These are phyloP conservation scores for Oncorhynchus gorbuscha DNA, from an alignment of 2,113 vertebrate species.

Conservation along the genomic window DNA sequence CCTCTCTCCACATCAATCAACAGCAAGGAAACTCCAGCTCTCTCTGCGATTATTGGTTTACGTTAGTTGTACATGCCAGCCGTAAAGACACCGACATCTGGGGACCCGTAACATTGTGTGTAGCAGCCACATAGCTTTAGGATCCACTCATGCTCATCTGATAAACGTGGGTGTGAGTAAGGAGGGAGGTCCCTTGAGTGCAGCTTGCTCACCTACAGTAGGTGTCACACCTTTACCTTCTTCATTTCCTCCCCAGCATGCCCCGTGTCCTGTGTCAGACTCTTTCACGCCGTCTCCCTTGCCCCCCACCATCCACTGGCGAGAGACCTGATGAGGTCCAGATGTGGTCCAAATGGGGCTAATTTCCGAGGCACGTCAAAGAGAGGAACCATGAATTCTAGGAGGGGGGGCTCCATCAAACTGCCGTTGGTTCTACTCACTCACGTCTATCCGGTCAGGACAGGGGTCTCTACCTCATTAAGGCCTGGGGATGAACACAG, in stretches of 20 bases:
- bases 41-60: constrained; percentile 8
- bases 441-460: constrained; percentile 8
- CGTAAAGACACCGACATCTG: neutral
- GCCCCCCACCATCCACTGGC: constrained; percentile 18
- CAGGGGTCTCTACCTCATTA: neutral
- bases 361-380: constrained; percentile 28
- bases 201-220: constrained; percentile 38
- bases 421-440: constrained; percentile 31
- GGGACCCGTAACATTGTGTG: neutral
- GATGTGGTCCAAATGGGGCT: constrained; percentile 67
- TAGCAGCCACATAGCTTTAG: constrained; percentile 1
- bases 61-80: neutral
- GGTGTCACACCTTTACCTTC: constrained; percentile 65
- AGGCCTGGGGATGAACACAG: neutral
- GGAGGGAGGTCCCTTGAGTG: constrained; percentile 30
- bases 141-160: constrained; percentile 33
- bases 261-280: constrained; percentile 46
- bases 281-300: constrained; percentile 45
- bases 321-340: constrained; percentile 61
- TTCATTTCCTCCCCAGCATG: constrained; percentile 57
- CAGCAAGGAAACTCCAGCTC: neutral
- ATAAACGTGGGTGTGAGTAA: constrained; percentile 31
- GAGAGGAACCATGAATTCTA: constrained; percentile 40
- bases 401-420: constrained; percentile 49
- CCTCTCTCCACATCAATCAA: constrained; percentile 3